A percentile compares a stretch with the other conserved stretches of the same genome.
phyloP scores from a whole-genome alignment of 2,113 vertebrate genomes.

The Xiphophorus hellerii region DNA sequence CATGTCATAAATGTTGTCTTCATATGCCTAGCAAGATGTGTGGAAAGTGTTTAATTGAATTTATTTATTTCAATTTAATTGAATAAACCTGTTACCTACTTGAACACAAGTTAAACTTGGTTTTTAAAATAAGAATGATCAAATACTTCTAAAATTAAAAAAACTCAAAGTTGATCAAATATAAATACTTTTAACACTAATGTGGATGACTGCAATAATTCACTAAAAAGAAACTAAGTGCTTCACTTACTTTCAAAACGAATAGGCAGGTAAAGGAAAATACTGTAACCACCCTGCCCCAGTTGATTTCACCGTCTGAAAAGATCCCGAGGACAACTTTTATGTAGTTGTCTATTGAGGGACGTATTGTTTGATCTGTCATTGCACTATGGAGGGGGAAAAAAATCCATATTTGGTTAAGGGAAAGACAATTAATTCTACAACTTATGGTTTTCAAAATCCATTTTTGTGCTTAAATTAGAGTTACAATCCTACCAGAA shows the following conservation, averaged over 20 bases:
- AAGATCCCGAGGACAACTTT: conserved; percentile 87
- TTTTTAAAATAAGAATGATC: not conserved
- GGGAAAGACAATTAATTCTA: not conserved
- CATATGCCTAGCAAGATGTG: conserved; percentile 79
- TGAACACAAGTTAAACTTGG: not conserved
- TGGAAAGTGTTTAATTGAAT: not conserved
- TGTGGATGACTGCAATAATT: not conserved
- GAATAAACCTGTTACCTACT: not conserved
- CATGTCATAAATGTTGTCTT: conserved; percentile 84
- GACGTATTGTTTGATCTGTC: conserved; percentile 73
- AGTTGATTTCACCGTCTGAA: conserved; percentile 90
- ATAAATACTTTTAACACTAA: not conserved
- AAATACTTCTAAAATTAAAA: not conserved
- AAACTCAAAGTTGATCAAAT: too few relatives aligned
- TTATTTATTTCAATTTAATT: not conserved
- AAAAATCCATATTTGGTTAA: not conserved
- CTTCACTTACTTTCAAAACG: conserved; percentile 79
- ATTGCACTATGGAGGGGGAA: conserved; percentile 83
- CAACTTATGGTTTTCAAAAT: not conserved
- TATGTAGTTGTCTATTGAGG: conserved; percentile 83
- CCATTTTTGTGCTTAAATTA: not conserved
- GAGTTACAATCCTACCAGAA: not conserved
- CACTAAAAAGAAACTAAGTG: not conserved
- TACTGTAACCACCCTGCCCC: conserved; percentile 90
- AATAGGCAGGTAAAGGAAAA: conserved; percentile 93